A percentile compares a stretch with the other conserved stretches of the same genome.
These are phyloP conservation scores for Gisinianus flammeolus DNA, from an alignment of 2,888 invertebrate species.

Conservation along the genomic window DNA sequence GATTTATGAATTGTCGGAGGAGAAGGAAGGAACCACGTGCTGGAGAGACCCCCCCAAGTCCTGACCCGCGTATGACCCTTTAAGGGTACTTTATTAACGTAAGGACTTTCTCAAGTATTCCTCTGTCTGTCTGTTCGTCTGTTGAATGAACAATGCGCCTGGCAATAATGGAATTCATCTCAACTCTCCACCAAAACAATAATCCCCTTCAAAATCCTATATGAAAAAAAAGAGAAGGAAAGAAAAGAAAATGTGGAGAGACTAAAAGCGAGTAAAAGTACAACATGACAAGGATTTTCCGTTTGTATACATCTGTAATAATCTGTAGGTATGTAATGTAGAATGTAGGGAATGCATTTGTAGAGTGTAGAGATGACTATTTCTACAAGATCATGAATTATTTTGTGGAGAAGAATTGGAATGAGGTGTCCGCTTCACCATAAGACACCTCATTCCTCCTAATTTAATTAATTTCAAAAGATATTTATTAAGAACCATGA, in stretches of 20 bases:
- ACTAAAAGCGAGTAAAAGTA: not conserved
- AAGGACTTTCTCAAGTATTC: conserved; percentile 34
- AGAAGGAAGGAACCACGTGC: conserved; percentile 54
- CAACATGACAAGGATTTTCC: not conserved
- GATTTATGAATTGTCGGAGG: conserved; percentile 56
- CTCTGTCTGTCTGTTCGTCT: too few species aligned
- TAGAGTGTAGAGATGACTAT: conserved; percentile 16
- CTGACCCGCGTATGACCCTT: conserved; percentile 57
- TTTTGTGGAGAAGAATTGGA: conserved; percentile 16
- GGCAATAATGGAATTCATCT: not conserved
- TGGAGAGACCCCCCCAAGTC: conserved; percentile 55
- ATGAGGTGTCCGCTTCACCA: conserved; percentile 41
- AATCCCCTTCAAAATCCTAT: not conserved
- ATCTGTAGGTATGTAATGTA: not conserved
- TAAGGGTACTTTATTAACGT: conserved; percentile 57
- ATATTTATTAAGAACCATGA: conserved; percentile 46
- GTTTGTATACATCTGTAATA: not conserved
- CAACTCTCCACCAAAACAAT: not conserved
- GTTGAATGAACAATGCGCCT: too few species aligned
- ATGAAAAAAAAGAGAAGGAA: not conserved
- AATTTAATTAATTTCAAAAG: conserved; percentile 58
- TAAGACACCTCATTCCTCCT: conserved; percentile 42
- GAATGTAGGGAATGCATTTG: not conserved
- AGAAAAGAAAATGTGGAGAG: not conserved
- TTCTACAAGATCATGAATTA: conserved; percentile 28